Conservation (phyloP, 2,113 vertebrate genomes). For the Eleginops maclovinus region DNA sequence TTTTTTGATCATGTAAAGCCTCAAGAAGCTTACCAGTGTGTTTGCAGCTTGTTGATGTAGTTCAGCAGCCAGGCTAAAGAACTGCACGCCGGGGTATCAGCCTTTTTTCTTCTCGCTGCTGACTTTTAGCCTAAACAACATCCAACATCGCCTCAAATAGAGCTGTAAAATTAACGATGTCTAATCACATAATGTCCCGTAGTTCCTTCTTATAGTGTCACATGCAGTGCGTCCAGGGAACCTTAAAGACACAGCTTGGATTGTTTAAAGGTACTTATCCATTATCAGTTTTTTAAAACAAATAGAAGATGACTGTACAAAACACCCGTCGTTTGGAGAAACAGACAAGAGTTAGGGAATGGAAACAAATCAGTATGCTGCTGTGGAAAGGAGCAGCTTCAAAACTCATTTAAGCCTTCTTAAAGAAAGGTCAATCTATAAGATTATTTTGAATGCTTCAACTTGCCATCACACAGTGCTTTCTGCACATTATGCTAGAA, state of each 20-base stretch:
- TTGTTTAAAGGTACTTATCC: too few species aligned
- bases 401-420: too few species aligned
- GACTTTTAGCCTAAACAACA: slow-evolving; percentile 31
- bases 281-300: too few species aligned
- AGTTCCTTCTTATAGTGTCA: background rate
- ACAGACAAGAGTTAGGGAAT: too few species aligned
- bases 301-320: too few species aligned
- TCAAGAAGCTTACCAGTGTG: slow-evolving; percentile 41
- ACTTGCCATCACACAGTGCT: too few species aligned
- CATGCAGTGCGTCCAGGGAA: background rate
- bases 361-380: too few species aligned
- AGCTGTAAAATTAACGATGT: slow-evolving; percentile 9
- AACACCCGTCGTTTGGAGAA: too few species aligned
- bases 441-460: too few species aligned
- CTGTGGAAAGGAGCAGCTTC: too few species aligned
- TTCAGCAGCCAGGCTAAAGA: slow-evolving; percentile 17
- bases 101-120: slow-evolving; percentile 27
- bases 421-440: too few species aligned
- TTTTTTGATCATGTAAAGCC: slow-evolving; percentile 69
- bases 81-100: slow-evolving; percentile 15
- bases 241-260: background rate
- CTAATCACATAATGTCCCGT: slow-evolving; percentile 8
- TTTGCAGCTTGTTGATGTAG: slow-evolving; percentile 56
- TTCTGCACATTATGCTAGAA: too few species aligned
- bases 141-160: slow-evolving; percentile 10